phyloP scores from a whole-genome alignment of 2,888 invertebrate genomes.

The Lottia scabra region DNA sequence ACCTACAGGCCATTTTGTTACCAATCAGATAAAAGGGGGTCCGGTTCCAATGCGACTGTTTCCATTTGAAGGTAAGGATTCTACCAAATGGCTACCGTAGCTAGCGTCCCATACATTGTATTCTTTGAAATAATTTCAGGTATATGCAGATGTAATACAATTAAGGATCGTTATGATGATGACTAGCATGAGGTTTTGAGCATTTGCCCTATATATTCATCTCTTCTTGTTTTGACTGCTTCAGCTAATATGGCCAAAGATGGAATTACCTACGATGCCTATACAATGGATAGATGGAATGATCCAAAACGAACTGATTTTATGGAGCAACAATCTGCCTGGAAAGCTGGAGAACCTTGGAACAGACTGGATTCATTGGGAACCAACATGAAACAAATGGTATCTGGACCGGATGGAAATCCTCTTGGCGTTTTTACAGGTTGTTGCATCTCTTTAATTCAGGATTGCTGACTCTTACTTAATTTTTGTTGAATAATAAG shows the following conservation, averaged over 20 bases:
- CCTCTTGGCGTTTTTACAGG: conserved; percentile 48
- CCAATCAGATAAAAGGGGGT: conserved; percentile 40
- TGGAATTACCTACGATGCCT: conserved; percentile 49
- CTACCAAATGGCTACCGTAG: not conserved
- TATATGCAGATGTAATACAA: too few relatives aligned
- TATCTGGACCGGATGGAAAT: conserved; percentile 55
- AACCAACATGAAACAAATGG: conserved; percentile 54
- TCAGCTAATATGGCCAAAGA: conserved; percentile 38
- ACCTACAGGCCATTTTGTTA: conserved; percentile 51
- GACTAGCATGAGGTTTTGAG: too few relatives aligned
- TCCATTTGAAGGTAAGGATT: conserved; percentile 43
- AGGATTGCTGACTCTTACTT: too few relatives aligned
- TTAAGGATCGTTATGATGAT: too few relatives aligned
- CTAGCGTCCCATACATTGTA: too few relatives aligned
- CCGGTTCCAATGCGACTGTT: conserved; percentile 41
- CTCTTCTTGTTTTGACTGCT: not conserved
- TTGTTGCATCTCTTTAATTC: not conserved
- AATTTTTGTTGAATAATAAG: too few relatives aligned
- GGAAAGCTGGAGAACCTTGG: conserved; percentile 47
- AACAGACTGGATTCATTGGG: conserved; percentile 47
- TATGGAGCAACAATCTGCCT: conserved; percentile 53
- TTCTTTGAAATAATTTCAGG: too few relatives aligned
- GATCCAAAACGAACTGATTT: conserved; percentile 43
- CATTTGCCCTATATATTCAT: not conserved
- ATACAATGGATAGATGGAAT: conserved; percentile 50